A percentile compares a stretch with the other conserved stretches of the same genome.
Conservation (phyloP, 2,113 vertebrate species). For the Clinocottus analis region DNA sequence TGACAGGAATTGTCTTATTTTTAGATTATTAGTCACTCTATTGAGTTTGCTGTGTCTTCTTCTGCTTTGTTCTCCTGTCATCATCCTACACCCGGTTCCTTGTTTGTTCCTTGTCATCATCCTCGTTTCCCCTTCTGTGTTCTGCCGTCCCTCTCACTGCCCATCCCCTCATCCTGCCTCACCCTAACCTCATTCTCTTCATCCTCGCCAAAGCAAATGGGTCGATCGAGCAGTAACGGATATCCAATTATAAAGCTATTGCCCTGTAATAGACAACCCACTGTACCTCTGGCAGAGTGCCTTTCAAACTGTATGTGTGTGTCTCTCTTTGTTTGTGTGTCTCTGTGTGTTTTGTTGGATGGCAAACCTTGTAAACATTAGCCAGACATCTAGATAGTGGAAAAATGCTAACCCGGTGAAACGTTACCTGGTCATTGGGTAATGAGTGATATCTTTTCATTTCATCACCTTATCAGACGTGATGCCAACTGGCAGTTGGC, state of each 20-base stretch:
- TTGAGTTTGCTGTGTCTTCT: background rate
- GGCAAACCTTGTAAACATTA: constrained; percentile 16
- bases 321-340: background rate
- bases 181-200: constrained; percentile 22
- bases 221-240: constrained; percentile 58
- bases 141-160: background rate
- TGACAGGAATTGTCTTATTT: background rate
- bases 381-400: constrained; percentile 1
- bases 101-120: background rate
- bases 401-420: constrained; percentile 32
- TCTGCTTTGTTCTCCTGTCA: background rate
- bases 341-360: background rate
- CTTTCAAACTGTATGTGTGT: constrained; percentile 21
- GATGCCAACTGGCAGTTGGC: background rate
- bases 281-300: constrained; percentile 50
- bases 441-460: background rate
- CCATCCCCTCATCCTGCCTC: constrained; percentile 4
- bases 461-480: background rate
- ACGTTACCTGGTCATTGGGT: constrained; percentile 28
- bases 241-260: constrained; percentile 65
- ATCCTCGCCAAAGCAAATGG: constrained; percentile 52
- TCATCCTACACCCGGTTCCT: background rate
- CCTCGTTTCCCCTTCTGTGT: background rate
- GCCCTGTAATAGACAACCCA: constrained; percentile 57
- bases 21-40: background rate